Percentiles rank a stretch among this genome's conserved stretches.
Conservation (phyloP, 2,888 invertebrate species). For the Anaspis maculata region DNA sequence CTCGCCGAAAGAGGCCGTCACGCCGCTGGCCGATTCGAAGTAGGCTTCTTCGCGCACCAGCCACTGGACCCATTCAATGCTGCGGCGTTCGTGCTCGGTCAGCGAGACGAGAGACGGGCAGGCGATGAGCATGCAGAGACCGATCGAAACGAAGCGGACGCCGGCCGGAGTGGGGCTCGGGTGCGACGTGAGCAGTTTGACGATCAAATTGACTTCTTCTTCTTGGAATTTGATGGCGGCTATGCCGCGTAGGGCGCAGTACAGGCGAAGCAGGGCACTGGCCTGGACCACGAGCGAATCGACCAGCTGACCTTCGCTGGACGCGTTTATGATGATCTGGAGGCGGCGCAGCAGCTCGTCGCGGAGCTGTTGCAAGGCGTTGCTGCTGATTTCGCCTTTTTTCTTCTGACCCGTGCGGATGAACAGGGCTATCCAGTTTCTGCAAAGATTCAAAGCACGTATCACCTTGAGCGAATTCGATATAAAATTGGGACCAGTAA, state of each 20-base stretch:
- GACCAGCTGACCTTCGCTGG: conserved; percentile 51
- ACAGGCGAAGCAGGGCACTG: conserved; percentile 80
- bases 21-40: conserved; percentile 77
- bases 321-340: conserved; percentile 55
- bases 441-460: too few species aligned
- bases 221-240: conserved; percentile 91
- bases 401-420: conserved; percentile 80
- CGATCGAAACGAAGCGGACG: conserved; percentile 85
- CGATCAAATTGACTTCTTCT: conserved; percentile 78
- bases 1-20: conserved; percentile 86
- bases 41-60: conserved; percentile 84
- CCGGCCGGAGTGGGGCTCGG: conserved; percentile 88
- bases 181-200: conserved; percentile 79
- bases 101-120: conserved; percentile 74
- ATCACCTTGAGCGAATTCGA: too few species aligned
- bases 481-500: too few species aligned
- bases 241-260: conserved; percentile 87
- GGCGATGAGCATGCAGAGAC: conserved; percentile 89
- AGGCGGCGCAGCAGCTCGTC: conserved; percentile 68
- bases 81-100: conserved; percentile 72
- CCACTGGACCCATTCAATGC: conserved; percentile 92
- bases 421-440: conserved; percentile 90
- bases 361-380: conserved; percentile 61
- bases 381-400: conserved; percentile 64
- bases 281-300: conserved; percentile 72